Base-by-base conservation (phyloP, 2,888 invertebrate species). In the Strigamia maritima region DNA sequence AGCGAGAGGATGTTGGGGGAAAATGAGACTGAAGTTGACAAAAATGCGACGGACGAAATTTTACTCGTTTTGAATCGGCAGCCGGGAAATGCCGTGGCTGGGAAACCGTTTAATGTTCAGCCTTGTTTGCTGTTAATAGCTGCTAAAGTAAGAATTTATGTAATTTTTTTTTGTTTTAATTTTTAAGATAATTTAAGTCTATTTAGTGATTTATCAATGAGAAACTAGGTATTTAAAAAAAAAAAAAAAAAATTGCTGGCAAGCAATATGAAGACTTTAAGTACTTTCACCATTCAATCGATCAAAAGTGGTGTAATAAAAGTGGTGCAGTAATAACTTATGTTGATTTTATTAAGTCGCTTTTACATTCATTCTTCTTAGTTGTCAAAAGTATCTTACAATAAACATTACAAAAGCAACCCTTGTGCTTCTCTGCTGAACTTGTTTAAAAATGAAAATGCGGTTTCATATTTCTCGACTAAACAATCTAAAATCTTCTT, bases 21-120 rank as follows among this genome's bases (percentile, higher is more conserved):
- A 87, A 89, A 81, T 86, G 87, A 82, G 84, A 87, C 81, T 83
- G 87, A 60, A 86, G 87, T 0, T 84, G 87, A 40, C 85, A 86
- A 77, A 84, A 87, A 81, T 82, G 87, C 81, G 84, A 87, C 84
- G 86, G 84, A 75, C 79, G 79, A 35, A 82, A 81, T 31, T 79
- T 79, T 76, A 81, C 82, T 16, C 65, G 86, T 85, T 81, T 85
- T 85, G 0, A 82, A 80, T 2, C 86, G 86, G 75, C 83, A 85
- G 78, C 85, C 85, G 31, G 83, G 85, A 81, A 85, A 81, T 16
- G 86, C 85, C 79, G 85, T 85, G 0, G 60, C 60, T 24, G 60
- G 60, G 24, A 60, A 60, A 24, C 60, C 19, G 19, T 60, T 60
- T 19, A 19, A 24, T 22, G 12, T 60, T 60, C 60, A 60, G 60